Evolutionary conservation across 2,797 vertebrate genomes (phyloP), one percentile per base, ranked within the genome.

Genomic region (Myotis findleyi): DNA sequence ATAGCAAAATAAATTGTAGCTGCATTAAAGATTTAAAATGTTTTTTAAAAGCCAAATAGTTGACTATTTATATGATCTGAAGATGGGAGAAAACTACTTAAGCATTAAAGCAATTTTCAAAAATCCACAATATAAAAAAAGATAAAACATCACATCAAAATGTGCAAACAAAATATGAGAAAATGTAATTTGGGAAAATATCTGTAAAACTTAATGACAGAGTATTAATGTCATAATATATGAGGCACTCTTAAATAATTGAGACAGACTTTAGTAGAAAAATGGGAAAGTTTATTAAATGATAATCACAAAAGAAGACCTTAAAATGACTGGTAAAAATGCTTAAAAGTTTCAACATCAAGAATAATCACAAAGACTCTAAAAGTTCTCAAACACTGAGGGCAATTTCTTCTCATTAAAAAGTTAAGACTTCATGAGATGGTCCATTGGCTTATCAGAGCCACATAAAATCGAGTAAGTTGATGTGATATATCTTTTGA

Each of bases 361-460:
- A 75, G 12, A 92, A 51, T 75, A 90, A 75, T 86, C 62, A 80
- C 5, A 83, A 53, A 79, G 41, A 47, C 53, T 47, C 57, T 68
- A 49, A 88, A 91, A 87, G 21, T 59, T 93, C 53, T 94, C 6
- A 69, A 87, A 68, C 36, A 38, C 16, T 76, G 30, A 89, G 20
- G 47, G 12, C 30, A 89, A 23, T 89, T 14, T 82, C 49, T 30
- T 33, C 66, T 92, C 41, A 83, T 17, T 88, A 38, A 79, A 88
- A 88, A 87, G 66, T 75, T 84, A 92, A 91, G 14, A 25, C 33
- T 89, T 94, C 66, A 49, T 81, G 76, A 93, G 33, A 89, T 83
- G 49, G 76, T 69, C 49, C 6, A 7, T 36, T 93, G 76, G 3
- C 33, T 94, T 76, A 77, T 72, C 23, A 87, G 1, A 92, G 47